These are phyloP conservation scores for Synodontis membranacea DNA, from an alignment of 2,113 vertebrate species.

Conservation along the genomic window DNA sequence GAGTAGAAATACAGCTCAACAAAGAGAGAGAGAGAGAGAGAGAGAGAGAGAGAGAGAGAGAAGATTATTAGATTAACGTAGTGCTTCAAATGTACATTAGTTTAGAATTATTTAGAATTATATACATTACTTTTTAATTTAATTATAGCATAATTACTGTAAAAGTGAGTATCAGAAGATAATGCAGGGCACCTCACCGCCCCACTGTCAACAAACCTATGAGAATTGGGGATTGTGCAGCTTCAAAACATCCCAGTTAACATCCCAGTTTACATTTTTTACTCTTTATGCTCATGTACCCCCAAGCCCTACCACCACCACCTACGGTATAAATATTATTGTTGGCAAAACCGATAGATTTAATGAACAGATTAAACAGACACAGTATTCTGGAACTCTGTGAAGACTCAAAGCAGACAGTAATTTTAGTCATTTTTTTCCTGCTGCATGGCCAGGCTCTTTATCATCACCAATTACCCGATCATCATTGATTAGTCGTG, in stretches of 20 bases:
- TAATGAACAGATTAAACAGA: no score
- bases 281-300: neutral
- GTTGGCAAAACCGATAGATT: neutral
- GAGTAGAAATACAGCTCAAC: neutral
- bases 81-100: neutral
- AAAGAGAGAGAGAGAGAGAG: no score
- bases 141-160: no score
- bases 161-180: neutral
- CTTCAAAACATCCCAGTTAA: neutral
- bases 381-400: neutral
- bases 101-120: no score
- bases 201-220: neutral
- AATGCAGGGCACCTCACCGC: neutral
- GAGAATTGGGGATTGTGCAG: no score
- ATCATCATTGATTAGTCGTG: neutral
- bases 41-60: no score
- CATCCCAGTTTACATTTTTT: neutral
- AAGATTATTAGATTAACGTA: neutral
- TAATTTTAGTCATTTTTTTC: neutral
- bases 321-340: no score
- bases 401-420: neutral
- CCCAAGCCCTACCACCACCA: neutral
- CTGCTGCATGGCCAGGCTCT: neutral
- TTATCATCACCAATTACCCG: neutral
- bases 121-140: no score